phyloP scores from a whole-genome alignment of 2,888 invertebrate genomes.

The Aphelenchoides bicaudatus region DNA sequence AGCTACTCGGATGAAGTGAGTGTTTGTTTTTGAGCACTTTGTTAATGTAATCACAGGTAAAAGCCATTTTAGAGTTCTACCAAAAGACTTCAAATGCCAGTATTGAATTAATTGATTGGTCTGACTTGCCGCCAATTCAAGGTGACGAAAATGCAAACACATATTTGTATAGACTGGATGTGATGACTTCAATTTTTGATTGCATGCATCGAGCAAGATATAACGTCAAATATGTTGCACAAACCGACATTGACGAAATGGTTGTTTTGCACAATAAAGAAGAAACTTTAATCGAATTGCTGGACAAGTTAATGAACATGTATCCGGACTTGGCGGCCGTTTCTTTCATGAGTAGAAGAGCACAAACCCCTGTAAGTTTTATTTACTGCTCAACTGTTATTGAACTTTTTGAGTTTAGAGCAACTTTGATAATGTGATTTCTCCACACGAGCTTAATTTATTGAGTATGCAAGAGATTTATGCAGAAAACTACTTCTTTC shows the following conservation, averaged over 20 bases:
- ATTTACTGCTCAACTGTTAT: too few relatives aligned
- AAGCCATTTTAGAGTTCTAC: constrained; percentile 23
- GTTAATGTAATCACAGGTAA: not conserved
- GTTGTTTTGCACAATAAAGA: constrained; percentile 10
- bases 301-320: constrained; percentile 19
- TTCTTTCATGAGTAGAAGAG: constrained; percentile 25
- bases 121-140: constrained; percentile 18
- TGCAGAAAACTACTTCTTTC: constrained; percentile 20
- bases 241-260: constrained; percentile 29
- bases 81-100: constrained; percentile 13
- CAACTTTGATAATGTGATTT: constrained; percentile 10
- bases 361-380: too few relatives aligned
- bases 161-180: constrained; percentile 21
- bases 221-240: constrained; percentile 27
- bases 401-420: too few relatives aligned
- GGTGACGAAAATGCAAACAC: constrained; percentile 22
- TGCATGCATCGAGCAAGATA: constrained; percentile 22
- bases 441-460: constrained; percentile 19
- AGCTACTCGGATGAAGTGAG: constrained; percentile 34
- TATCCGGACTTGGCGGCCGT: constrained; percentile 25
- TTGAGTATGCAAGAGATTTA: constrained; percentile 7
- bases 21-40: not conserved
- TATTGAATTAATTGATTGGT: constrained; percentile 27
- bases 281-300: constrained; percentile 15
- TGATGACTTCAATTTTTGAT: constrained; percentile 23